Percentiles rank a stretch among this genome's conserved stretches.
Conservation (phyloP, 2,113 vertebrate species). For the Cepphus grylle region DNA sequence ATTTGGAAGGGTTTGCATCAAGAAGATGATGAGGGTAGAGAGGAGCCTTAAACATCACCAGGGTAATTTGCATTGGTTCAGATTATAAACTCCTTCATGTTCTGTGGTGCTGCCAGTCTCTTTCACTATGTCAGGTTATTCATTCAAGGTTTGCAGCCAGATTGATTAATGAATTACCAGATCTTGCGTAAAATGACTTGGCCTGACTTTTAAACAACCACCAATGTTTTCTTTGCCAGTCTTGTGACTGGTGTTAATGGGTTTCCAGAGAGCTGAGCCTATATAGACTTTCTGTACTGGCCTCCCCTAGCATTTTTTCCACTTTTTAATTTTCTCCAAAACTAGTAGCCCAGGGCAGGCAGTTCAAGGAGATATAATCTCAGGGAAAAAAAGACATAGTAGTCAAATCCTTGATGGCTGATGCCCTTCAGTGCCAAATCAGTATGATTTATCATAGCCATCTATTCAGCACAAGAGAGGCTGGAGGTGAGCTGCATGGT, state of each 20-base stretch:
- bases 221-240: constrained; percentile 69
- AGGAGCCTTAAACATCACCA: constrained; percentile 32
- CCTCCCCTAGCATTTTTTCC: constrained; percentile 28
- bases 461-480: constrained; percentile 60
- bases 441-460: constrained; percentile 65
- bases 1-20: constrained; percentile 39
- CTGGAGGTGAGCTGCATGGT: constrained; percentile 57
- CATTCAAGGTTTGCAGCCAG: constrained; percentile 74
- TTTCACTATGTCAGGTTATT: constrained; percentile 74
- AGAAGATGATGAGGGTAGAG: constrained; percentile 9
- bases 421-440: constrained; percentile 67
- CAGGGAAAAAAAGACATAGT: neutral
- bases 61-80: constrained; percentile 44
- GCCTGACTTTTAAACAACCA: constrained; percentile 76
- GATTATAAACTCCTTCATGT: constrained; percentile 13
- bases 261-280: constrained; percentile 59
- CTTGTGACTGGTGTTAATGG: constrained; percentile 77
- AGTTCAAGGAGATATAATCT: constrained; percentile 64
- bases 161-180: constrained; percentile 85
- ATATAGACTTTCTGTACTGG: neutral
- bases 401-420: constrained; percentile 55
- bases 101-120: constrained; percentile 48
- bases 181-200: constrained; percentile 80
- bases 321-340: constrained; percentile 56
- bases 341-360: constrained; percentile 60